Evolutionary conservation across 2,888 invertebrate species (phyloP).

Genomic region (Lycocerus yunnanus): DNA sequence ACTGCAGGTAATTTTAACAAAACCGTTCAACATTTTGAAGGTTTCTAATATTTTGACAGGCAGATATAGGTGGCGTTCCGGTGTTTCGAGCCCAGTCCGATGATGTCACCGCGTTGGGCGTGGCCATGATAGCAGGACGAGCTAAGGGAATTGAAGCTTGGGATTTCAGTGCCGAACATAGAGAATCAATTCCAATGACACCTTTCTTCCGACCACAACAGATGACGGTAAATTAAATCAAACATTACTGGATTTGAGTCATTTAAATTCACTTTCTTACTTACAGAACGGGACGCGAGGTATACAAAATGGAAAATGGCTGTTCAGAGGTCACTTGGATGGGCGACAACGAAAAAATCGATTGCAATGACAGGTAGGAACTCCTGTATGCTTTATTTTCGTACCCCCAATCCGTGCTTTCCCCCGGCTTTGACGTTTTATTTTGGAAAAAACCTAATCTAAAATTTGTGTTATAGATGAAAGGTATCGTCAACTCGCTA

Average conservation of each 20-base stretch:
- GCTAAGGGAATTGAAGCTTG: conserved; percentile 70
- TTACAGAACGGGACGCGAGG: conserved; percentile 71
- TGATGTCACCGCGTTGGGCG: conserved; percentile 93
- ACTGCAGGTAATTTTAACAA: conserved; percentile 64
- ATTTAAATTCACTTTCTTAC: conserved; percentile 13
- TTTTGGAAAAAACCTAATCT: not conserved
- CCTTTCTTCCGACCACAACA: conserved; percentile 81
- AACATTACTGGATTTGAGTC: not conserved
- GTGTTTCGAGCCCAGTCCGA: conserved; percentile 85
- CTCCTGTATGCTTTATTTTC: not conserved
- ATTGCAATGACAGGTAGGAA: conserved; percentile 75
- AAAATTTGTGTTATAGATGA: conserved; percentile 60
- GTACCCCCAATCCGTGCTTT: not conserved
- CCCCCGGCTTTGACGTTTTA: not conserved
- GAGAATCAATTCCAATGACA: conserved; percentile 68
- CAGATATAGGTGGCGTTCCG: conserved; percentile 89
- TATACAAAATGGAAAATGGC: conserved; percentile 96
- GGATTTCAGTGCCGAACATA: conserved; percentile 65
- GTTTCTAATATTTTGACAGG: conserved; percentile 50
- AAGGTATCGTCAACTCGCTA: conserved; percentile 75
- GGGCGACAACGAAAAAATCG: conserved; percentile 79
- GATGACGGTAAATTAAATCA: conserved; percentile 64
- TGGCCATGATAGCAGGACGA: conserved; percentile 87
- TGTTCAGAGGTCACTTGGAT: conserved; percentile 87
- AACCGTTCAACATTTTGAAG: not conserved